Evolutionary conservation across 35 echinoderm and acorn worm genomes (phyloP).

Genomic region (Acanthaster planci): DNA sequence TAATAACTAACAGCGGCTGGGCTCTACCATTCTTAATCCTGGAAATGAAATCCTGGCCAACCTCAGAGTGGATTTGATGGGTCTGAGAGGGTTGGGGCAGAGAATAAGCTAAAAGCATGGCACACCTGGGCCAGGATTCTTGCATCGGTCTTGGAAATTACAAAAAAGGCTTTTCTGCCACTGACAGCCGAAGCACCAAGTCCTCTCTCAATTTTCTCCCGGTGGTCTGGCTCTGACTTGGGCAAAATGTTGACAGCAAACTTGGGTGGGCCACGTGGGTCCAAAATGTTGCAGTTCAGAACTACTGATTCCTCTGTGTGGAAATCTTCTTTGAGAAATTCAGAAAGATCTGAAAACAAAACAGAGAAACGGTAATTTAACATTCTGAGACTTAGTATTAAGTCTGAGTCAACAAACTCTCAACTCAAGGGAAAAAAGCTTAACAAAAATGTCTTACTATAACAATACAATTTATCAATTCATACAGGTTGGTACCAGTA

Average conservation of each 20-base stretch:
- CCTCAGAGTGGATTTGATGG: no score
- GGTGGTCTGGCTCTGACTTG: conserved; percentile 15
- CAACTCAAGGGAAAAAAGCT: no score
- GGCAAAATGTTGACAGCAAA: conserved; percentile 39
- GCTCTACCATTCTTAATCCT: no score
- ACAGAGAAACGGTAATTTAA: background rate
- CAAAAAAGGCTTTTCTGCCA: conserved; percentile 46
- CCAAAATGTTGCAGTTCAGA: background rate
- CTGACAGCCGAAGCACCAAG: conserved; percentile 27
- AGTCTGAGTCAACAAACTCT: no score
- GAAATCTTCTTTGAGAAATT: background rate
- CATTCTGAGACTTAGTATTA: no score
- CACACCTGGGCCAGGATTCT: conserved; percentile 29
- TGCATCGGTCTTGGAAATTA: conserved; percentile 25
- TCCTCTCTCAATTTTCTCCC: background rate
- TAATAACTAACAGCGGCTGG: no score
- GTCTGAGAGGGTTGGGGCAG: background rate
- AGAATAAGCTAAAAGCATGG: background rate
- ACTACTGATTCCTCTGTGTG: background rate
- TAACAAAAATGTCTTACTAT: no score
- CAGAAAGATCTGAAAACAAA: background rate
- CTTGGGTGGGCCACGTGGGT: background rate
- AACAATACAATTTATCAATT: no score
- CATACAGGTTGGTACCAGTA: no score
- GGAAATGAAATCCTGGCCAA: no score